These are phyloP conservation scores for Rutilus rutilus DNA, from an alignment of 2,113 vertebrate species.

Conservation along the genomic window DNA sequence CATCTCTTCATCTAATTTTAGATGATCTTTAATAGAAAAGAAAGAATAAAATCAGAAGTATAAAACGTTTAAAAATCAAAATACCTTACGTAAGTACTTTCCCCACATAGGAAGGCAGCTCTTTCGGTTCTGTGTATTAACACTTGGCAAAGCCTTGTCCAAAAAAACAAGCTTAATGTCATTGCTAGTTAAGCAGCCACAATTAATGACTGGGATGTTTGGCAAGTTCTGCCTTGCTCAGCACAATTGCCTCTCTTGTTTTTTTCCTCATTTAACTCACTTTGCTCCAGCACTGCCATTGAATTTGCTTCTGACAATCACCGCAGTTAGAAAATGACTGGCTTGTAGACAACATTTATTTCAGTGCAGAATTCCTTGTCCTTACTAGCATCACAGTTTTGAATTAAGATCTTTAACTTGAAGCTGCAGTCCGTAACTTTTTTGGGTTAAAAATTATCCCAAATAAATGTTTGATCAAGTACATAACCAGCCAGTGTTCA, in stretches of 20 bases:
- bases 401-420: neutral
- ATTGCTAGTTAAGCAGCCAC: slow-evolving; percentile 45
- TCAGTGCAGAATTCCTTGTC: neutral
- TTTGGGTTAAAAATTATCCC: too few relatives aligned
- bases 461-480: too few relatives aligned
- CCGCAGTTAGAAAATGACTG: neutral
- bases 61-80: neutral
- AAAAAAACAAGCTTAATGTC: slow-evolving; percentile 53
- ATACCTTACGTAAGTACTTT: slow-evolving; percentile 11
- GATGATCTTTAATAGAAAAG: neutral
- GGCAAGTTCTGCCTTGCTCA: slow-evolving; percentile 49
- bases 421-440: too few relatives aligned
- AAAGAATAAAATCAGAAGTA: neutral
- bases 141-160: slow-evolving; percentile 17
- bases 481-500: too few relatives aligned
- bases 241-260: slow-evolving; percentile 59
- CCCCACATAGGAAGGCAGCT: neutral
- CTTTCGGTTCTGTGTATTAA: neutral
- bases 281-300: slow-evolving; percentile 9
- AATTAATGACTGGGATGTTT: slow-evolving; percentile 35
- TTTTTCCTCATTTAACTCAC: slow-evolving; percentile 32
- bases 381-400: neutral
- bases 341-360: neutral
- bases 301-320: slow-evolving; percentile 17
- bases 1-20: neutral